Evolutionary conservation across 1,140 invertebrate species (phyloP).

Genomic region (Aleiodes sp.): DNA sequence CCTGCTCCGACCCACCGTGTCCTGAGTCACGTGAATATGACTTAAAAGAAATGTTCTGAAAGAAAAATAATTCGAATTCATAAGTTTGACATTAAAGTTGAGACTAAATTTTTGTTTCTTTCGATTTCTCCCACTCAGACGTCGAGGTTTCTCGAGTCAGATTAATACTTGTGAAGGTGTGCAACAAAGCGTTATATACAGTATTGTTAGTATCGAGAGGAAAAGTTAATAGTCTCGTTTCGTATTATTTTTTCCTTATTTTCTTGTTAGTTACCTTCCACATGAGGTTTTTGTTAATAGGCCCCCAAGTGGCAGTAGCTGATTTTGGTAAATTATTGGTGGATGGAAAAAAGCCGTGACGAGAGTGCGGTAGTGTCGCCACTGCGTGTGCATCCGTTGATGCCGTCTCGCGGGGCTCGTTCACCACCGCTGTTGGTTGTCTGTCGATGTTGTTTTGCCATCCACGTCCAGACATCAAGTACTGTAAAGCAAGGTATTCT

Average conservation of each 20-base stretch:
- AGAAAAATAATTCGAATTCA: slow-evolving; percentile 28
- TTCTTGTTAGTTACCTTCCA: slow-evolving; percentile 71
- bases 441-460: slow-evolving; percentile 60
- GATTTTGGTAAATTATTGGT: slow-evolving; percentile 73
- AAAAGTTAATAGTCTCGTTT: slow-evolving; percentile 7
- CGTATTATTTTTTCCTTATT: slow-evolving; percentile 37
- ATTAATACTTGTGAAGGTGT: slow-evolving; percentile 23
- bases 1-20: slow-evolving; percentile 73
- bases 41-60: slow-evolving; percentile 78
- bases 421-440: slow-evolving; percentile 54
- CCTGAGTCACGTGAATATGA: slow-evolving; percentile 73
- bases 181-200: slow-evolving; percentile 13
- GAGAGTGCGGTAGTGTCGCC: slow-evolving; percentile 69
- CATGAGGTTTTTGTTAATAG: slow-evolving; percentile 73
- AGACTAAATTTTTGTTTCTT: not conserved
- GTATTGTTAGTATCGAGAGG: slow-evolving; percentile 38
- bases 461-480: slow-evolving; percentile 65
- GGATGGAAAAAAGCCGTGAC: slow-evolving; percentile 69
- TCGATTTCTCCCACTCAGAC: not conserved
- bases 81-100: not conserved
- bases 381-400: slow-evolving; percentile 61
- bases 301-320: slow-evolving; percentile 72
- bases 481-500: slow-evolving; percentile 62
- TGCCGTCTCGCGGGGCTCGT: slow-evolving; percentile 53
- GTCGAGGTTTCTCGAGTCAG: not conserved